phyloP scores from a whole-genome alignment of 35 echinoderm and acorn worm genomes.

The Amphiura filiformis region DNA sequence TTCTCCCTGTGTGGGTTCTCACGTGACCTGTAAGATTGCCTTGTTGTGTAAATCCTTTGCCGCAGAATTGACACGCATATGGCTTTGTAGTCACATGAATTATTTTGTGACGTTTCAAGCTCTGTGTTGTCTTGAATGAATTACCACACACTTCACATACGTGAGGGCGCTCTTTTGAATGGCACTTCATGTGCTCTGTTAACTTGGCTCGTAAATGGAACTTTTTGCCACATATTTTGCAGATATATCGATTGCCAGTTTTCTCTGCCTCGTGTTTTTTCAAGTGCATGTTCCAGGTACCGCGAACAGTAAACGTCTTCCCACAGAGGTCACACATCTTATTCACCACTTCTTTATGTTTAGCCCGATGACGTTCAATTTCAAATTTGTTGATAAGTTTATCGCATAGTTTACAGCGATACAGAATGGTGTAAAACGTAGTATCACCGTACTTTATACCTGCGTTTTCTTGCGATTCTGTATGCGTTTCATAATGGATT shows the following conservation, averaged over 20 bases:
- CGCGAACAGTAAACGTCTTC: not conserved
- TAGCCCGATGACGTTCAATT: too few species aligned
- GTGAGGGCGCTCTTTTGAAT: not conserved
- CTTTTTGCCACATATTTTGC: constrained; percentile 3
- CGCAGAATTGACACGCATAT: not conserved
- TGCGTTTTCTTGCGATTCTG: too few species aligned
- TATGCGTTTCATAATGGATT: too few species aligned
- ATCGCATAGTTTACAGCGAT: too few species aligned
- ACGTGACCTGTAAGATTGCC: not conserved
- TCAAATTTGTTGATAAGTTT: too few species aligned
- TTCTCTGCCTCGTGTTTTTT: not conserved
- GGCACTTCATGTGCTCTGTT: not conserved
- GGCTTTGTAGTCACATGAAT: not conserved
- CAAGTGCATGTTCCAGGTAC: not conserved
- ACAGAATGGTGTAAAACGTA: too few species aligned
- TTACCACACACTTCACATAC: constrained; percentile 13
- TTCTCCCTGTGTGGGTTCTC: constrained; percentile 10
- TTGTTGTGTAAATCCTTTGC: not conserved
- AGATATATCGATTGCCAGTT: not conserved
- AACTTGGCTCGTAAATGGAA: not conserved
- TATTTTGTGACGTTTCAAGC: not conserved
- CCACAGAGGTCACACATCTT: not conserved
- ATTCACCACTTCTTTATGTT: not conserved
- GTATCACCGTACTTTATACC: too few species aligned
- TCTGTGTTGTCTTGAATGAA: not conserved